Conservation (phyloP, 2,113 vertebrate genomes). For the Coturnix japonica region DNA sequence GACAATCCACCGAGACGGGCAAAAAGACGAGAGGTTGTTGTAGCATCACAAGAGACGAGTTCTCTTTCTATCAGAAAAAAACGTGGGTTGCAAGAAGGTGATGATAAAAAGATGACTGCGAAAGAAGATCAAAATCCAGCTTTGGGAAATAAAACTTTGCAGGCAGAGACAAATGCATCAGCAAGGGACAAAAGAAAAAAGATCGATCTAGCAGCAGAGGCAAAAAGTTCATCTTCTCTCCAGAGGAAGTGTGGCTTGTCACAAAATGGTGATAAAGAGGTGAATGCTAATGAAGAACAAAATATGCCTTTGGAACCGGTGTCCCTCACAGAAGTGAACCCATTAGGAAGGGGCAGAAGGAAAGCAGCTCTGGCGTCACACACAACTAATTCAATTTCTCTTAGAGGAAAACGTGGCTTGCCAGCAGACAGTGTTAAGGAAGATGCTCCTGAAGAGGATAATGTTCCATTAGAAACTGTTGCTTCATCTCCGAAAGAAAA, state of each 20-base stretch:
- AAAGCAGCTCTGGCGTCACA: not conserved
- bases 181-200: not conserved
- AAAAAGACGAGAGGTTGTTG: not conserved
- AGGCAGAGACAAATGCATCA: not conserved
- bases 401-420: not conserved
- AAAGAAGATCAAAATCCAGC: constrained; percentile 6
- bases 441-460: not conserved
- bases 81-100: not conserved
- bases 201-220: not conserved
- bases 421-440: not conserved
- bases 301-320: not conserved
- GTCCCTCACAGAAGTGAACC: not conserved
- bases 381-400: not conserved
- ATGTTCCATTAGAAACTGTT: not conserved
- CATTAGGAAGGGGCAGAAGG: constrained; percentile 18
- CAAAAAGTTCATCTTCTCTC: not conserved
- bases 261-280: not conserved
- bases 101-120: not conserved
- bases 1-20: not conserved
- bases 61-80: not conserved
- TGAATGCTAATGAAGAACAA: not conserved
- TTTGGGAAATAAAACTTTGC: not conserved
- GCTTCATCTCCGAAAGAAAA: not conserved
- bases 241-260: not conserved
- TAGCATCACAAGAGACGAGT: not conserved